A percentile compares a stretch with the other conserved stretches of the same genome.
Evolutionary conservation across 2,113 vertebrate genomes (phyloP).

Genomic region (Callorhinus ursinus): DNA sequence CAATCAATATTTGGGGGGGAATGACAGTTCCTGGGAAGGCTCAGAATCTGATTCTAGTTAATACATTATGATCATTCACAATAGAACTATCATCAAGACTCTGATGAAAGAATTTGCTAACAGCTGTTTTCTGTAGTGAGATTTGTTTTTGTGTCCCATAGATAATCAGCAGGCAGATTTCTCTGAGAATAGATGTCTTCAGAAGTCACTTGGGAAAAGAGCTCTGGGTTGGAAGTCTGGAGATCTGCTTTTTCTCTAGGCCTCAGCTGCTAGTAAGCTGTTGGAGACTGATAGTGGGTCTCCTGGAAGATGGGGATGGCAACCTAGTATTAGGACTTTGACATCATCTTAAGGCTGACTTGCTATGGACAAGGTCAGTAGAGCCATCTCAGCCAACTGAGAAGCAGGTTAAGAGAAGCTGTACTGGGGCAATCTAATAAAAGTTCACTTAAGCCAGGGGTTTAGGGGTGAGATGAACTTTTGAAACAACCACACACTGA

Average conservation of each 20-base stretch:
- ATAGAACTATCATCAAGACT: neutral
- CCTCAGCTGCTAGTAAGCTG: neutral
- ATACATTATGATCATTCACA: constrained; percentile 14
- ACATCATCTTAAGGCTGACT: neutral
- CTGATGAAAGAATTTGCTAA: constrained; percentile 28
- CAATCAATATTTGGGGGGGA: constrained; percentile 45
- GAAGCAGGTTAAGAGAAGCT: neutral
- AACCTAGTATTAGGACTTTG: neutral
- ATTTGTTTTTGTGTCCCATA: neutral
- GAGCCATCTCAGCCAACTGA: neutral
- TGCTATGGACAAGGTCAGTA: neutral
- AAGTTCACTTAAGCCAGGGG: neutral
- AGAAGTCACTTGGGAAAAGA: constrained; percentile 9
- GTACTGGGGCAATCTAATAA: neutral
- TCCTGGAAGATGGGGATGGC: neutral
- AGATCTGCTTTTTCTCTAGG: neutral
- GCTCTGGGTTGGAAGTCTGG: neutral
- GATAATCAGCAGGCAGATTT: neutral
- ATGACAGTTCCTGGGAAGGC: constrained; percentile 15
- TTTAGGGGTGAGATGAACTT: neutral
- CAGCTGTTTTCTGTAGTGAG: constrained; percentile 18
- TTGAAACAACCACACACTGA: neutral
- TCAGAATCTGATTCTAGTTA: constrained; percentile 33
- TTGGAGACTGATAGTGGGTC: neutral
- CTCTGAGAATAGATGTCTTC: neutral